A percentile compares a stretch with the other conserved stretches of the same genome.
These are phyloP conservation scores for Danaus melanippus DNA, from an alignment of 1,140 invertebrate species.

Conservation along the genomic window DNA sequence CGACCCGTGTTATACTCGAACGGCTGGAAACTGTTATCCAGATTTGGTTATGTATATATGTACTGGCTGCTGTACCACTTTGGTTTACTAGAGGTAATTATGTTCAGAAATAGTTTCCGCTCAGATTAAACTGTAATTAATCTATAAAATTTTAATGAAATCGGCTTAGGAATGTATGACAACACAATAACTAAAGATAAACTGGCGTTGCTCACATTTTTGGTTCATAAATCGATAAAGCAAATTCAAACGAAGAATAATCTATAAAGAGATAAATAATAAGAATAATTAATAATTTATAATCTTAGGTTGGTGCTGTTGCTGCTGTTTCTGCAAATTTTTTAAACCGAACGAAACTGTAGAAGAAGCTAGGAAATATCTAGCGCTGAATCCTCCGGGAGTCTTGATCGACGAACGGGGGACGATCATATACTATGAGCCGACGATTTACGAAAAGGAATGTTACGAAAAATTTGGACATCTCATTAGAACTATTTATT, in stretches of 20 bases:
- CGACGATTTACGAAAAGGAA: slow-evolving; percentile 33
- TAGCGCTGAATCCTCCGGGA: slow-evolving; percentile 39
- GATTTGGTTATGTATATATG: slow-evolving; percentile 35
- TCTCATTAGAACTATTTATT: slow-evolving; percentile 37
- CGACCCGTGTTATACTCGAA: too few species aligned
- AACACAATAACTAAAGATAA: too few species aligned
- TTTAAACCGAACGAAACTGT: slow-evolving; percentile 40
- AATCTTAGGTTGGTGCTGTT: slow-evolving; percentile 45
- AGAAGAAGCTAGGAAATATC: slow-evolving; percentile 35
- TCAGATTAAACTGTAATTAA: too few species aligned
- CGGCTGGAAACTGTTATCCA: slow-evolving; percentile 18
- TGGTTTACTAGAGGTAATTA: slow-evolving; percentile 43
- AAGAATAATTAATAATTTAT: neutral
- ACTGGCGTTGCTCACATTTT: too few species aligned
- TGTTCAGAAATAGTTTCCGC: too few species aligned
- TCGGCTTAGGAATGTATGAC: too few species aligned
- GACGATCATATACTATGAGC: slow-evolving; percentile 31
- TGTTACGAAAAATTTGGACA: slow-evolving; percentile 47
- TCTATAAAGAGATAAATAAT: too few species aligned
- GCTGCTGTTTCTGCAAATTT: slow-evolving; percentile 42
- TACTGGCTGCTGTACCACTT: slow-evolving; percentile 34
- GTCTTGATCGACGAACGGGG: slow-evolving; percentile 22
- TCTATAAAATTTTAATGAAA: too few species aligned
- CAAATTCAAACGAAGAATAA: too few species aligned
- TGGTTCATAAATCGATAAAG: too few species aligned